A percentile compares a stretch with the other conserved stretches of the same genome.
Evolutionary conservation across 2,797 vertebrate genomes (phyloP).

Genomic region (Tokudaia muenninki): DNA sequence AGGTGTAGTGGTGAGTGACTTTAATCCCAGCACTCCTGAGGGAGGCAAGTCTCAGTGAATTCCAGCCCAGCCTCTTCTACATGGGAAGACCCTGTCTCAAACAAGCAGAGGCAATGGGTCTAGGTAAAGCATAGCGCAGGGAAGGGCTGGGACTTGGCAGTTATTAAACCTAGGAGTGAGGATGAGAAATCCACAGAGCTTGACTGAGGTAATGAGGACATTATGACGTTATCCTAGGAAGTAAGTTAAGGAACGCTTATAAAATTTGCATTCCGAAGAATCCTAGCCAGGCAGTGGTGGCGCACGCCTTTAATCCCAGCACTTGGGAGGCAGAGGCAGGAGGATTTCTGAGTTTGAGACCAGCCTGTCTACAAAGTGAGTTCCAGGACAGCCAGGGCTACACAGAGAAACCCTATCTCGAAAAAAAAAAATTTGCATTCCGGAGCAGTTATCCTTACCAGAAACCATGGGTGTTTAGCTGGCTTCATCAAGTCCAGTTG

Average conservation of each 20-base stretch:
- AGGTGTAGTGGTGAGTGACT: background rate
- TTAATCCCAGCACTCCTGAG: background rate
- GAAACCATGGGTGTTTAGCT: background rate
- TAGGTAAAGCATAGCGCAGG: background rate
- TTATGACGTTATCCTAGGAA: background rate
- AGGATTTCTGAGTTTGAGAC: too few relatives aligned
- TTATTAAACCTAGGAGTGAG: conserved; percentile 14
- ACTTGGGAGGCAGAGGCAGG: too few relatives aligned
- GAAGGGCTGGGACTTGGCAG: background rate
- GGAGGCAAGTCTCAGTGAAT: background rate
- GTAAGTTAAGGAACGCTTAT: background rate
- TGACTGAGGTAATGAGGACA: background rate
- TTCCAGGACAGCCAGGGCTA: too few relatives aligned
- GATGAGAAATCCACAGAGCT: background rate
- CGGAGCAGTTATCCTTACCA: background rate
- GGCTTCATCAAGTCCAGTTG: background rate
- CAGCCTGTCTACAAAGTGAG: too few relatives aligned
- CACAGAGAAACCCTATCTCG: too few relatives aligned
- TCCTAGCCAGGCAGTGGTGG: too few relatives aligned
- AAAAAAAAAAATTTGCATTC: background rate
- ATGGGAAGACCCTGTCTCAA: background rate
- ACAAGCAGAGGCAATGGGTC: background rate
- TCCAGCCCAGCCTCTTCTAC: background rate
- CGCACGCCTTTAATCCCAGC: too few relatives aligned
- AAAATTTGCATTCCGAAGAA: conserved; percentile 12